Evolutionary conservation across 2,113 vertebrate genomes (phyloP).

Genomic region (Carassius gibelio): DNA sequence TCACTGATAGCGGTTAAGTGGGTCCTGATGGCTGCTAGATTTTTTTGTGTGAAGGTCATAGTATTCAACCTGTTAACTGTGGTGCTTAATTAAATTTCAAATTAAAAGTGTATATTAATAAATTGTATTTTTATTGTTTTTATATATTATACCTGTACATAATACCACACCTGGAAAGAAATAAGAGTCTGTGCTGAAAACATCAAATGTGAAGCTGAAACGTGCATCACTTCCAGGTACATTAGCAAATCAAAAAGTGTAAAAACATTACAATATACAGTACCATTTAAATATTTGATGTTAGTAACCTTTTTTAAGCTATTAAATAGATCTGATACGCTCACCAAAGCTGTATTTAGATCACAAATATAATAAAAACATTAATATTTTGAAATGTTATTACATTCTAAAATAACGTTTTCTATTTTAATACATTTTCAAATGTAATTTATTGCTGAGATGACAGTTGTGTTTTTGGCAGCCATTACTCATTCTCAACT

Average conservation of each 20-base stretch:
- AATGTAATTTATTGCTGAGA: not conserved
- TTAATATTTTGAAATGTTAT: no score
- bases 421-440: no score
- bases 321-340: not conserved
- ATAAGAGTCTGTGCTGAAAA: not conserved
- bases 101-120: not conserved
- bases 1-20: conserved; percentile 2
- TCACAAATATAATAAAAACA: not conserved
- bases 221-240: not conserved
- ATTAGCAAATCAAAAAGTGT: not conserved
- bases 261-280: not conserved
- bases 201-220: not conserved
- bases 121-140: not conserved
- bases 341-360: not conserved
- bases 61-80: not conserved
- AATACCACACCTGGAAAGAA: not conserved
- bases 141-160: not conserved
- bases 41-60: not conserved
- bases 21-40: not conserved
- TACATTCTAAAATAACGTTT: no score
- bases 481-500: not conserved
- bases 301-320: not conserved
- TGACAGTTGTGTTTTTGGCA: not conserved
- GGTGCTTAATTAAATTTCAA: not conserved
- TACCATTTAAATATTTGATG: not conserved